These are phyloP conservation scores for Antheraea mylitta DNA, from an alignment of 1,140 invertebrate genomes.

Conservation along the genomic window DNA sequence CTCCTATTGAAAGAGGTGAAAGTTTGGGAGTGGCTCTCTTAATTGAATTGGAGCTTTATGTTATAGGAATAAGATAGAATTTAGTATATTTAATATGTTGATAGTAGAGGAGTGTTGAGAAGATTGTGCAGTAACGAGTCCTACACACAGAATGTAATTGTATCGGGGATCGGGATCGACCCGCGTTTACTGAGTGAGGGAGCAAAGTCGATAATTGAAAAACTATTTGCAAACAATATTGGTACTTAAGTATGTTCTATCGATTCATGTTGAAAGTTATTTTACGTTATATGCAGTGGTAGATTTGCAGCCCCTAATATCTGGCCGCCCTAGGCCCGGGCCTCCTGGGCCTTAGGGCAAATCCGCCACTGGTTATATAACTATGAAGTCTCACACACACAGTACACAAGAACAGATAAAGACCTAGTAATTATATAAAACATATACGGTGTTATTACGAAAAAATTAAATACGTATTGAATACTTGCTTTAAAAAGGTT, in stretches of 20 bases:
- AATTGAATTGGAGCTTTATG: conserved; percentile 36
- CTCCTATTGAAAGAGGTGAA: conserved; percentile 78
- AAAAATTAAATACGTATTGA: too few species aligned
- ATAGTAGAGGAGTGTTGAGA: conserved; percentile 56
- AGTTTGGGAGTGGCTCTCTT: conserved; percentile 53
- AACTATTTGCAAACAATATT: conserved; percentile 1
- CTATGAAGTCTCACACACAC: too few species aligned
- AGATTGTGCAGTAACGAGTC: conserved; percentile 74
- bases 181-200: conserved; percentile 42
- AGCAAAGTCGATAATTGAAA: conserved; percentile 30
- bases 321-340: too few species aligned
- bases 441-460: too few species aligned
- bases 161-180: conserved; percentile 72
- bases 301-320: too few species aligned
- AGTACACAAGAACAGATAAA: too few species aligned
- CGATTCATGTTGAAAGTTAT: neutral
- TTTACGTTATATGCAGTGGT: too few species aligned
- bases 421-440: too few species aligned
- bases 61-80: conserved; percentile 31
- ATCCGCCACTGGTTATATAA: too few species aligned
- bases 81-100: conserved; percentile 23
- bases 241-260: neutral
- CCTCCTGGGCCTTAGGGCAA: too few species aligned
- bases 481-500: too few species aligned
- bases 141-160: conserved; percentile 74